Percentiles rank a stretch among this genome's conserved stretches.
phyloP scores from a whole-genome alignment of 2,888 invertebrate genomes.

The Apotomis capreana region DNA sequence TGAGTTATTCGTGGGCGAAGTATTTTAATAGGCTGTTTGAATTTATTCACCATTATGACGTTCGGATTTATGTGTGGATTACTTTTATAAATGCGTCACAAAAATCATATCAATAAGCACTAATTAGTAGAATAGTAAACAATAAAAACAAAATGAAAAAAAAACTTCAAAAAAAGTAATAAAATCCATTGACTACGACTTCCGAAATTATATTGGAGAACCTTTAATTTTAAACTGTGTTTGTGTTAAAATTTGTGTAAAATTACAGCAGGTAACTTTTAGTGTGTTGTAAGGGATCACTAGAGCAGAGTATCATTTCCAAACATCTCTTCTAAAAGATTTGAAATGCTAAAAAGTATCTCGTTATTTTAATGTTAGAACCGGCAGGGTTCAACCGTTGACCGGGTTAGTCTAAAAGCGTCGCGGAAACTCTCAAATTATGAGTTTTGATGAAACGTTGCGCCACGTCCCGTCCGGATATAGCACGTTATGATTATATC shows the following conservation, averaged over 20 bases:
- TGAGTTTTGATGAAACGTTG: constrained; percentile 80
- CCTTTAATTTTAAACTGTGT: background rate
- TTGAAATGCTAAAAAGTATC: constrained; percentile 20
- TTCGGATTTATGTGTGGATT: background rate
- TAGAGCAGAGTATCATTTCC: background rate
- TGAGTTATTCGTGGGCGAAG: constrained; percentile 11
- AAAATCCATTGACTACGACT: too few species aligned
- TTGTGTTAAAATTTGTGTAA: too few species aligned
- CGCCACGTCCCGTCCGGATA: constrained; percentile 68
- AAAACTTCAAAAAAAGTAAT: too few species aligned
- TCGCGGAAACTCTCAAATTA: constrained; percentile 79
- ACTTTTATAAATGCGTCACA: background rate
- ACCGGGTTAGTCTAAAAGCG: constrained; percentile 77
- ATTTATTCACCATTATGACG: background rate
- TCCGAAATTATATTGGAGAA: background rate
- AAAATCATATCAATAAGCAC: background rate
- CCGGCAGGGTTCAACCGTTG: constrained; percentile 34
- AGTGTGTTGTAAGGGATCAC: background rate
- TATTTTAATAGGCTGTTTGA: constrained; percentile 5
- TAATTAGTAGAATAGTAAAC: too few species aligned
- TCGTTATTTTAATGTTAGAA: constrained; percentile 23
- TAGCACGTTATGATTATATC: constrained; percentile 47
- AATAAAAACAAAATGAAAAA: too few species aligned
- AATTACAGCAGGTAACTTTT: background rate
- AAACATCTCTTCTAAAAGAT: constrained; percentile 4